These are phyloP conservation scores for Peucedramus taeniatus DNA, from an alignment of 2,113 vertebrate species.

Conservation along the genomic window DNA sequence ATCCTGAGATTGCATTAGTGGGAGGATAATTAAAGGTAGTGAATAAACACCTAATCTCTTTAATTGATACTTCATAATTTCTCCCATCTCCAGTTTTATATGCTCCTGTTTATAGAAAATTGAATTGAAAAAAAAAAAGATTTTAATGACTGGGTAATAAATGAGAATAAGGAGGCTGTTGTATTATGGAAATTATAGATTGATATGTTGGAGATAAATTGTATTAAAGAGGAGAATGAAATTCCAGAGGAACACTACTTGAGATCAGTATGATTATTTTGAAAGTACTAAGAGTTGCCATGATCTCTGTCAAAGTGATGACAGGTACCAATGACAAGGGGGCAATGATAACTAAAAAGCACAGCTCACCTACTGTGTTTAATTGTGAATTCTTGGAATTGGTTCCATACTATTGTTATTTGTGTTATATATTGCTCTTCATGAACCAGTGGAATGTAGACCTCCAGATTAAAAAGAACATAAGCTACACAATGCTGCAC, in stretches of 20 bases:
- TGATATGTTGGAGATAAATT: background rate
- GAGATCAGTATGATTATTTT: background rate
- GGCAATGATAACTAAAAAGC: background rate
- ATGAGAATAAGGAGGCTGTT: background rate
- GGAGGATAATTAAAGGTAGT: background rate
- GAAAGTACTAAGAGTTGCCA: background rate
- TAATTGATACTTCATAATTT: background rate
- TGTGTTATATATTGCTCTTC: background rate
- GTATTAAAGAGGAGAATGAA: background rate
- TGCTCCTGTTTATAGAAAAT: background rate
- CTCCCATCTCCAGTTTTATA: background rate
- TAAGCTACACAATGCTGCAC: background rate
- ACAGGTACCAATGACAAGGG: background rate
- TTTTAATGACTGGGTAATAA: background rate
- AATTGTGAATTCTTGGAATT: background rate
- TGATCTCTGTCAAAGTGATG: background rate
- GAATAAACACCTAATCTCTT: background rate
- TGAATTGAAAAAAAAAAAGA: background rate
- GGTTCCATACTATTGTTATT: background rate
- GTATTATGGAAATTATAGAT: background rate
- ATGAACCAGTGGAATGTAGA: background rate
- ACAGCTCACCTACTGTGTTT: background rate
- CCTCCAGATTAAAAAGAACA: background rate
- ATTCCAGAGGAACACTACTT: background rate
- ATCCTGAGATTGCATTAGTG: slow-evolving; percentile 13